These are phyloP conservation scores for Palloptera scutellata DNA, from an alignment of 2,888 invertebrate species.

Conservation along the genomic window DNA sequence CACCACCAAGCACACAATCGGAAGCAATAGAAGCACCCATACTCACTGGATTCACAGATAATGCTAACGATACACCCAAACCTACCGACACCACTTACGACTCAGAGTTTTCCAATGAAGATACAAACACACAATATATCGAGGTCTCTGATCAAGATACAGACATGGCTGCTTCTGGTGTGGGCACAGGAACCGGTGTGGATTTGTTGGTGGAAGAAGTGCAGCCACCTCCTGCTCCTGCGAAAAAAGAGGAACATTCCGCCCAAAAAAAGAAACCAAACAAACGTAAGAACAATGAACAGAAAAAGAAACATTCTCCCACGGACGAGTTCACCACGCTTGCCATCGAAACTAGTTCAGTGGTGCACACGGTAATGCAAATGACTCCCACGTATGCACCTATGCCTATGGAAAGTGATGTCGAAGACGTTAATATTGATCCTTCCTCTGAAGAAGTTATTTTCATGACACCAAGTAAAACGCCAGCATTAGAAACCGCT, in stretches of 20 bases:
- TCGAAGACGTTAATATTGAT: slow-evolving; percentile 47
- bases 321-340: slow-evolving; percentile 49
- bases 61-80: slow-evolving; percentile 35
- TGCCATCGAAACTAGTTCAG: slow-evolving; percentile 58
- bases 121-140: slow-evolving; percentile 55
- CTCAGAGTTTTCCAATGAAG: slow-evolving; percentile 57
- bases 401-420: slow-evolving; percentile 52
- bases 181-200: slow-evolving; percentile 45
- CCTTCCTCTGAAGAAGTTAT: slow-evolving; percentile 59
- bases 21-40: slow-evolving; percentile 24
- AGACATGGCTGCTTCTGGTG: slow-evolving; percentile 30
- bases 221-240: slow-evolving; percentile 37
- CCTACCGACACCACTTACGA: slow-evolving; percentile 56
- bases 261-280: slow-evolving; percentile 52
- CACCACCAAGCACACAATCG: slow-evolving; percentile 20
- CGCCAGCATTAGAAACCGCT: slow-evolving; percentile 51
- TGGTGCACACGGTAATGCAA: slow-evolving; percentile 53
- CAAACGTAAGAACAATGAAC: slow-evolving; percentile 52
- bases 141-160: slow-evolving; percentile 56
- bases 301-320: slow-evolving; percentile 41
- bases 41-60: slow-evolving; percentile 30
- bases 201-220: slow-evolving; percentile 41
- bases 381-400: slow-evolving; percentile 53
- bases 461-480: slow-evolving; percentile 58
- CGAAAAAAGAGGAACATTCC: slow-evolving; percentile 58